Evolutionary conservation across 2,113 vertebrate genomes (phyloP).

Genomic region (Dipodomys spectabilis): DNA sequence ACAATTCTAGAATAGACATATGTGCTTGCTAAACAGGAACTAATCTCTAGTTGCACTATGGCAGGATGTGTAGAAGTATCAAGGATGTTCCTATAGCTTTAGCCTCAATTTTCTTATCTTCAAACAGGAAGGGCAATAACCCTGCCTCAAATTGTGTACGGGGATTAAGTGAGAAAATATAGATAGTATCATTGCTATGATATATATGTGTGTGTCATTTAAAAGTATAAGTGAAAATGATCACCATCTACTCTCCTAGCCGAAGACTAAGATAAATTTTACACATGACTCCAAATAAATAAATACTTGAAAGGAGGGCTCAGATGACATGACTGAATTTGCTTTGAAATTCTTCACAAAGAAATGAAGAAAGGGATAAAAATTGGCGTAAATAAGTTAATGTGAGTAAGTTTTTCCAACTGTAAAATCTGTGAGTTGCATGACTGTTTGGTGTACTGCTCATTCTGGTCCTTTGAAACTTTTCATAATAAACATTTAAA

Average conservation of each 20-base stretch:
- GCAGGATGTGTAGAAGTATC: not conserved
- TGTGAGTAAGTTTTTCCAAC: not conserved
- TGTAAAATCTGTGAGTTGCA: not conserved
- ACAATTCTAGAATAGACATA: not conserved
- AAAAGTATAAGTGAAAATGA: not conserved
- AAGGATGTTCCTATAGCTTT: not conserved
- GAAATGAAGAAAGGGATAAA: not conserved
- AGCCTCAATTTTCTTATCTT: not conserved
- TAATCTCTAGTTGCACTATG: not conserved
- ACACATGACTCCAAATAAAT: not conserved
- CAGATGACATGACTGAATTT: not conserved
- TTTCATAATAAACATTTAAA: not conserved
- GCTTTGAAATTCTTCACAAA: not conserved
- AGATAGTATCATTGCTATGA: too few relatives aligned
- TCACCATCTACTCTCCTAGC: not conserved
- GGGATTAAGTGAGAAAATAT: not conserved
- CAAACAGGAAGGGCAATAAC: not conserved
- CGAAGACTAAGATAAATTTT: not conserved
- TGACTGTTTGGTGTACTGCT: too few relatives aligned
- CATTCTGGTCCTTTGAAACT: not conserved
- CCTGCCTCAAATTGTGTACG: not conserved
- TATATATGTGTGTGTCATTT: not conserved
- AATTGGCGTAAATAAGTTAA: not conserved
- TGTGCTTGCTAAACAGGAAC: not conserved
- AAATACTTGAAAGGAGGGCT: not conserved